These are phyloP conservation scores for Magallana ariakensis DNA, from an alignment of 1,140 invertebrate genomes.

Conservation along the genomic window DNA sequence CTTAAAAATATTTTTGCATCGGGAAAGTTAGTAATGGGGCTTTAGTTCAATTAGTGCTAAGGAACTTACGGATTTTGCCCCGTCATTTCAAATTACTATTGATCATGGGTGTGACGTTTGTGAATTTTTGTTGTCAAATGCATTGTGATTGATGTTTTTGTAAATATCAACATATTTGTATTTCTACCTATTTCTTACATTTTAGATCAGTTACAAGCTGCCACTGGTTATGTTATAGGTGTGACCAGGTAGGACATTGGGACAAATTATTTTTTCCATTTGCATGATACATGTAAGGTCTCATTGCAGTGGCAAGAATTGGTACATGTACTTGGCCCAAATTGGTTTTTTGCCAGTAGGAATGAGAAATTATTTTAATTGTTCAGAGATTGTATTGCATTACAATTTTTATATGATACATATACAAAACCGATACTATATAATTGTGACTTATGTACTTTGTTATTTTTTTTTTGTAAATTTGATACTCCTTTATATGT, in stretches of 20 bases:
- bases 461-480: background rate
- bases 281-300: no score
- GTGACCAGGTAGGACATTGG: background rate
- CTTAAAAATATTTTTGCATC: no score
- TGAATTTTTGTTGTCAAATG: background rate
- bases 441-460: background rate
- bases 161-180: background rate
- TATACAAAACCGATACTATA: no score
- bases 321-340: no score
- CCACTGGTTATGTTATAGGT: conserved; percentile 5
- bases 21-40: no score
- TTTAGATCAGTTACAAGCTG: conserved; percentile 24
- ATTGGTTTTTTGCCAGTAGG: no score
- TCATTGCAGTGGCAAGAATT: no score
- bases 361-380: no score
- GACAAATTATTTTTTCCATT: no score
- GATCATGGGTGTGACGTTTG: background rate
- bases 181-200: background rate
- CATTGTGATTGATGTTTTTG: background rate
- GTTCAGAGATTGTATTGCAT: no score
- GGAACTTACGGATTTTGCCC: background rate
- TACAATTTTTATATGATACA: no score
- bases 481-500: background rate
- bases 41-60: background rate
- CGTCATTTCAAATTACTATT: background rate